Evolutionary conservation across 1,140 invertebrate species (phyloP).

Genomic region (Anoplolepis gracilipes): DNA sequence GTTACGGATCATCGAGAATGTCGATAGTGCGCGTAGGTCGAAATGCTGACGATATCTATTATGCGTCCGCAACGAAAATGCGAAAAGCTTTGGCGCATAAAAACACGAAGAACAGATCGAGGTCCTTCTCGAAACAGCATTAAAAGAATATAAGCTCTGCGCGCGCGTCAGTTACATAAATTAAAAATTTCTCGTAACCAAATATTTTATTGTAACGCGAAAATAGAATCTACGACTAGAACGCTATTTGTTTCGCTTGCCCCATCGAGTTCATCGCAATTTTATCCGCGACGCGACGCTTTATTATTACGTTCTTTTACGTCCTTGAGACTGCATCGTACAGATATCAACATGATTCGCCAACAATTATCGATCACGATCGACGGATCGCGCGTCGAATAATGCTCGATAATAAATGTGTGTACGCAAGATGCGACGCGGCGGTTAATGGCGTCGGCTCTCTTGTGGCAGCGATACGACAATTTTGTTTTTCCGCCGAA

Average conservation of each 20-base stretch:
- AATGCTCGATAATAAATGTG: not conserved
- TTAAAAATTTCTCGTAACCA: slow-evolving; percentile 38
- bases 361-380: slow-evolving; percentile 38
- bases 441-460: slow-evolving; percentile 23
- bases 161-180: slow-evolving; percentile 37
- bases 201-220: slow-evolving; percentile 35
- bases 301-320: too few relatives aligned
- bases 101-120: not conserved
- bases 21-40: slow-evolving; percentile 45
- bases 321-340: not conserved
- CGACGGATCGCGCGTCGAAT: not conserved
- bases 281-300: not conserved
- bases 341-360: not conserved
- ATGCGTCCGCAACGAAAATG: not conserved
- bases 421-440: not conserved
- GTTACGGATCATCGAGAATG: slow-evolving; percentile 21
- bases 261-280: slow-evolving; percentile 27
- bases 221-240: slow-evolving; percentile 11
- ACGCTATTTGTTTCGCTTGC: slow-evolving; percentile 33
- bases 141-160: slow-evolving; percentile 3
- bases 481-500: slow-evolving; percentile 72
- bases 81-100: slow-evolving; percentile 19
- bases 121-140: not conserved
- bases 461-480: slow-evolving; percentile 48
- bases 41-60: slow-evolving; percentile 13